Conservation (phyloP, 2,888 invertebrate species). For the Lypha dubia region DNA sequence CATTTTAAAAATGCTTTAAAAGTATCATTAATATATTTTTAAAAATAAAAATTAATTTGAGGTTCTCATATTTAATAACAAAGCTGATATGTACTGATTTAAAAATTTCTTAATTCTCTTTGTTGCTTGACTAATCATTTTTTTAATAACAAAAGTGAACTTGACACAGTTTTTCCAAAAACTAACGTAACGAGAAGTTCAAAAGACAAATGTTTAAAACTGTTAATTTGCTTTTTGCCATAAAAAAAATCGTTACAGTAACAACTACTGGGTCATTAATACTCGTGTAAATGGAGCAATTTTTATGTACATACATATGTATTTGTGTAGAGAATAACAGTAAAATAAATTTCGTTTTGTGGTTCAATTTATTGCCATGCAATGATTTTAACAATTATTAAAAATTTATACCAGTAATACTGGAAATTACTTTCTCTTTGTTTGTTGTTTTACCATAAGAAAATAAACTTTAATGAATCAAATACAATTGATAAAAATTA, state of each 20-base stretch:
- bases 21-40: no score
- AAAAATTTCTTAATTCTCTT: not conserved
- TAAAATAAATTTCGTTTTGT: not conserved
- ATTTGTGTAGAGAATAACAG: not conserved
- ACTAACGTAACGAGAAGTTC: constrained; percentile 1
- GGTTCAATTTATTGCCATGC: not conserved
- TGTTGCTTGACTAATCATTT: constrained; percentile 22
- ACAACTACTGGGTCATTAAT: not conserved
- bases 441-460: no score
- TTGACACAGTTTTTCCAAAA: constrained; percentile 39
- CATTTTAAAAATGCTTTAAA: no score
- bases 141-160: constrained; percentile 35
- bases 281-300: not conserved
- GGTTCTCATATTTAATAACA: no score
- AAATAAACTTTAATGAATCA: not conserved
- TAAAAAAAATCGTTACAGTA: not conserved
- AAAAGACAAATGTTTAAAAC: constrained; percentile 7
- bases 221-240: constrained; percentile 9
- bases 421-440: no score
- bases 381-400: not conserved
- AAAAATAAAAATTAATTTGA: not conserved
- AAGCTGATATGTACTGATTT: not conserved
- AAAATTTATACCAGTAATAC: no score
- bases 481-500: no score
- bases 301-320: no score